phyloP scores from a whole-genome alignment of 1,140 invertebrate genomes.

The Drosophila watanabei region DNA sequence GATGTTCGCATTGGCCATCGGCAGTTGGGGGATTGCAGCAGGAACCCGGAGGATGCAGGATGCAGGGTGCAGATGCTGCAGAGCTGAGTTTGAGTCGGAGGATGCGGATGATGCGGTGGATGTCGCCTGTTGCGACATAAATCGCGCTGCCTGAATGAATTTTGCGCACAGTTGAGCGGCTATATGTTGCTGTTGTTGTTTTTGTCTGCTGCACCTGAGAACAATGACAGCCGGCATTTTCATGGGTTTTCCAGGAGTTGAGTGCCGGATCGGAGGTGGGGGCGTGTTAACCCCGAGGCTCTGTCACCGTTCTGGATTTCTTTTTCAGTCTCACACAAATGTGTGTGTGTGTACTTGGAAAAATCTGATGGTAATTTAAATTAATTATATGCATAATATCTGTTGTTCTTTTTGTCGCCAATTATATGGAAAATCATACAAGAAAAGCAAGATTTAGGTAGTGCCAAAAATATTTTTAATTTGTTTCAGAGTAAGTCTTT shows the following conservation, averaged over 20 bases:
- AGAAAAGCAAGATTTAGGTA: not conserved
- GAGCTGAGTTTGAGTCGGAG: not conserved
- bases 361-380: not conserved
- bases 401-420: accelerated
- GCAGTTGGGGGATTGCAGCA: slow-evolving; percentile 18
- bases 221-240: slow-evolving; percentile 71
- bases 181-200: slow-evolving; percentile 52
- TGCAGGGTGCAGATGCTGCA: not conserved
- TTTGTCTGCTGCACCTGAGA: slow-evolving; percentile 69
- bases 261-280: slow-evolving; percentile 20
- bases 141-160: slow-evolving; percentile 72
- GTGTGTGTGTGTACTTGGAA: not conserved
- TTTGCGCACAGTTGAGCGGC: slow-evolving; percentile 72
- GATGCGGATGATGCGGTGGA: slow-evolving; percentile 51
- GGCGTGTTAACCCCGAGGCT: slow-evolving; percentile 28
- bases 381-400: too few species aligned
- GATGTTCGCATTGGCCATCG: slow-evolving; percentile 51
- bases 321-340: slow-evolving; percentile 24
- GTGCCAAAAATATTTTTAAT: too few species aligned
- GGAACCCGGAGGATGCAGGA: not conserved
- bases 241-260: slow-evolving; percentile 14
- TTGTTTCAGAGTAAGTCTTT: not conserved
- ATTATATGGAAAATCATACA: not conserved
- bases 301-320: slow-evolving; percentile 42
- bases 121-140: slow-evolving; percentile 76